Percentiles rank a stretch among this genome's conserved stretches.
phyloP scores from a whole-genome alignment of 2,797 vertebrate species.

The Uromys caudimaculatus region DNA sequence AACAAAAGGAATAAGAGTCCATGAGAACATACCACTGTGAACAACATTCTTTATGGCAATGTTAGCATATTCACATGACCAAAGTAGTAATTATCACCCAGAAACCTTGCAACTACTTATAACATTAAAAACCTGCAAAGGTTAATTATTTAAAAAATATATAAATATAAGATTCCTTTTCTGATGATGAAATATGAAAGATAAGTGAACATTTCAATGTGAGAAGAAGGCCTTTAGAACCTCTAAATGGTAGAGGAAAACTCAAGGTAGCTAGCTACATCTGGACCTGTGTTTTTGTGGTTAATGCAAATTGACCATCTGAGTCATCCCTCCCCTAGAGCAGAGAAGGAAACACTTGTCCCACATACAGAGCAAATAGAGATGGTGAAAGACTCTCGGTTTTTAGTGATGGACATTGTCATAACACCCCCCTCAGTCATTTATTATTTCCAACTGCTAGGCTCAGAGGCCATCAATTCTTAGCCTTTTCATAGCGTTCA shows the following conservation, averaged over 20 bases:
- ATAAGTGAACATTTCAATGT: neutral
- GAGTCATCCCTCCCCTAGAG: neutral
- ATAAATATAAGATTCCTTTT: neutral
- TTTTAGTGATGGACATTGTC: conserved; percentile 1
- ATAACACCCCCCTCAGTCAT: neutral
- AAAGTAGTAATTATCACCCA: neutral
- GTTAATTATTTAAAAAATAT: conserved; percentile 34
- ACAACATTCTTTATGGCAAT: neutral
- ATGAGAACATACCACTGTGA: neutral
- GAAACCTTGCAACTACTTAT: neutral
- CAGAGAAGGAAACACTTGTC: neutral
- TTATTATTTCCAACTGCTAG: conserved; percentile 68
- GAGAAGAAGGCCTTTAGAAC: neutral
- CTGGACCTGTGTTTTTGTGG: neutral
- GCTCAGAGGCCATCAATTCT: conserved; percentile 56
- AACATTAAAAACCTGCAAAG: neutral
- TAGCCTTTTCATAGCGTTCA: conserved; percentile 31
- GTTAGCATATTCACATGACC: neutral
- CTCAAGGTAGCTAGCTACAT: neutral
- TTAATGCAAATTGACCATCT: neutral
- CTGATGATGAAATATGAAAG: neutral
- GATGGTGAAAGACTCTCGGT: neutral
- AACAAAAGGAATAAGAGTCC: neutral
- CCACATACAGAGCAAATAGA: neutral
- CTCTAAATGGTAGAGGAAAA: neutral